Evolutionary conservation across 1,140 invertebrate genomes (phyloP).

Genomic region (Hycleus cichorii): DNA sequence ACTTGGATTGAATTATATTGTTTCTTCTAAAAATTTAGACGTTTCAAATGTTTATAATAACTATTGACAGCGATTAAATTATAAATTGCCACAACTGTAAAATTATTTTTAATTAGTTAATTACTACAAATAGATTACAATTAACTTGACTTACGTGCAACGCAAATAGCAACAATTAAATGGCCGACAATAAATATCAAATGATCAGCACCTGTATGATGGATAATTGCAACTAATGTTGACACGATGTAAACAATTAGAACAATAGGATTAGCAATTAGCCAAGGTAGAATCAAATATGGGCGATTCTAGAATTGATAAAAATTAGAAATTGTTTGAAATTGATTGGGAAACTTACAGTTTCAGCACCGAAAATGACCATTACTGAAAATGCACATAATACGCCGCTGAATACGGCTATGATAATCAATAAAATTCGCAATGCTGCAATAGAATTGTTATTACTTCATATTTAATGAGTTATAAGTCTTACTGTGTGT

Average conservation of each 20-base stretch:
- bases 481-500: slow-evolving; percentile 22
- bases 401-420: slow-evolving; percentile 29
- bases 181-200: slow-evolving; percentile 30
- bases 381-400: slow-evolving; percentile 34
- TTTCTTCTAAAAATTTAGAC: slow-evolving; percentile 25
- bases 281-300: slow-evolving; percentile 32
- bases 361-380: slow-evolving; percentile 35
- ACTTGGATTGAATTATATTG: too few relatives aligned
- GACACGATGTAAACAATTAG: slow-evolving; percentile 28
- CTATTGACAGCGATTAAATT: slow-evolving; percentile 23
- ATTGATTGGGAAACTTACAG: slow-evolving; percentile 25
- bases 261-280: slow-evolving; percentile 29
- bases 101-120: too few relatives aligned
- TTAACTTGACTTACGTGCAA: slow-evolving; percentile 24
- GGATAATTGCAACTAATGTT: slow-evolving; percentile 30
- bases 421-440: slow-evolving; percentile 28
- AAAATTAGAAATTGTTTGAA: neutral
- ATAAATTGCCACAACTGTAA: slow-evolving; percentile 26
- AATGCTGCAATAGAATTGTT: slow-evolving; percentile 26
- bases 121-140: slow-evolving; percentile 8
- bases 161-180: slow-evolving; percentile 20
- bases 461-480: neutral
- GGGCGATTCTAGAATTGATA: slow-evolving; percentile 28
- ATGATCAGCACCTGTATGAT: slow-evolving; percentile 27
- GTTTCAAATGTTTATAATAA: slow-evolving; percentile 25